These are phyloP conservation scores for Pseudochaenichthys georgianus DNA, from an alignment of 2,797 vertebrate species.

Conservation along the genomic window DNA sequence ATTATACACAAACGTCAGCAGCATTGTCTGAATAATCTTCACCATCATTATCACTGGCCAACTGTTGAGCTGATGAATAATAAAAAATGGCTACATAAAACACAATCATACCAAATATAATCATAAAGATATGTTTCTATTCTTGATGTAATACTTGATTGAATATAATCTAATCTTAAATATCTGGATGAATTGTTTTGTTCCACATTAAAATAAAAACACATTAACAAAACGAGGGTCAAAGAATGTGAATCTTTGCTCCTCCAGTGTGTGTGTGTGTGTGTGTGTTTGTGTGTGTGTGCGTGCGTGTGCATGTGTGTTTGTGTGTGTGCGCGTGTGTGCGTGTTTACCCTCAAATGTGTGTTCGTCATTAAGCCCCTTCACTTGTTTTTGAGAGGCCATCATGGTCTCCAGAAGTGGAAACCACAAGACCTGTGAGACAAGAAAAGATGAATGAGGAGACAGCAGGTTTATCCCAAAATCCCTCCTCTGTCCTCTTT, in stretches of 20 bases:
- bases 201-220: no score
- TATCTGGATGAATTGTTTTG: background rate
- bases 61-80: background rate
- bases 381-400: constrained; percentile 91
- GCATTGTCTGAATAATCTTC: background rate
- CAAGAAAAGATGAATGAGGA: background rate
- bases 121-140: background rate
- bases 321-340: background rate
- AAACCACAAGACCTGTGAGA: constrained; percentile 92
- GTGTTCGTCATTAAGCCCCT: constrained; percentile 74
- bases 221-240: no score
- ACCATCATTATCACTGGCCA: background rate
- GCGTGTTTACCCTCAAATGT: constrained; percentile 86
- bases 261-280: no score
- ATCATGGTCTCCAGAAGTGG: constrained; percentile 95
- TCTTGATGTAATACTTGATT: background rate
- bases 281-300: no score
- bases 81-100: background rate
- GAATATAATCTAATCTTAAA: background rate
- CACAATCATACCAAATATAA: background rate
- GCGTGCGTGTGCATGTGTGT: no score
- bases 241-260: no score
- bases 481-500: no score
- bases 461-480: background rate
- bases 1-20: no score